Conservation (phyloP, 2,113 vertebrate genomes). For the Tetraodon nigroviridis region DNA sequence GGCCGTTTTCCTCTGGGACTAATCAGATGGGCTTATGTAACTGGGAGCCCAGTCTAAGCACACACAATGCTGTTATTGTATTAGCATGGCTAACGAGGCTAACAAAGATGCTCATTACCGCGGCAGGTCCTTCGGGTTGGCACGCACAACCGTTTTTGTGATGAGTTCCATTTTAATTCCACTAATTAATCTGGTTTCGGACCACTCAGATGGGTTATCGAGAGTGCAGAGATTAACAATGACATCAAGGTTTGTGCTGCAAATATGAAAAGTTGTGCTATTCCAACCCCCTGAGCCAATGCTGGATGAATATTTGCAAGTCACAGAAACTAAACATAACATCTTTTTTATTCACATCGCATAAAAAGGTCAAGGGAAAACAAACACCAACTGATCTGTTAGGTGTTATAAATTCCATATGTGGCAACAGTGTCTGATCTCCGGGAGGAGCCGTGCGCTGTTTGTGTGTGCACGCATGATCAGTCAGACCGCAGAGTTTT, state of each 20-base stretch:
- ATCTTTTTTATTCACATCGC: neutral
- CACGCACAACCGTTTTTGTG: conserved; percentile 48
- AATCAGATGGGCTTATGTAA: conserved; percentile 49
- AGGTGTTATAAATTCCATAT: conserved; percentile 2
- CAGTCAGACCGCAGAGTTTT: conserved; percentile 24
- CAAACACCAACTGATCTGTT: neutral
- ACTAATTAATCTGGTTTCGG: conserved; percentile 68
- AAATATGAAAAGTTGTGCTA: neutral
- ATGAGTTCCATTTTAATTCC: conserved; percentile 66
- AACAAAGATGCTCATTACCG: conserved; percentile 68
- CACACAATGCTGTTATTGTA: conserved; percentile 72
- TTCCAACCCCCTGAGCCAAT: neutral
- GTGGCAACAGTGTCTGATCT: conserved; percentile 15
- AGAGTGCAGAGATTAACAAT: conserved; percentile 23
- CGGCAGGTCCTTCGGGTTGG: conserved; percentile 31
- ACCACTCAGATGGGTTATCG: conserved; percentile 40
- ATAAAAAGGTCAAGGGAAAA: neutral
- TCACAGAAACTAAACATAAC: neutral
- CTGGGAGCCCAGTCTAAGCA: conserved; percentile 40
- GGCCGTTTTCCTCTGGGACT: conserved; percentile 29
- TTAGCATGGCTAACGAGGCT: conserved; percentile 51
- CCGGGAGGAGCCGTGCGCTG: conserved; percentile 19
- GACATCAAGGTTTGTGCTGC: neutral
- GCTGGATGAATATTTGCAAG: neutral
- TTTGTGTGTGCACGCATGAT: conserved; percentile 13